Evolutionary conservation across 1,140 invertebrate species (phyloP).

Genomic region (Leptinotarsa texana): DNA sequence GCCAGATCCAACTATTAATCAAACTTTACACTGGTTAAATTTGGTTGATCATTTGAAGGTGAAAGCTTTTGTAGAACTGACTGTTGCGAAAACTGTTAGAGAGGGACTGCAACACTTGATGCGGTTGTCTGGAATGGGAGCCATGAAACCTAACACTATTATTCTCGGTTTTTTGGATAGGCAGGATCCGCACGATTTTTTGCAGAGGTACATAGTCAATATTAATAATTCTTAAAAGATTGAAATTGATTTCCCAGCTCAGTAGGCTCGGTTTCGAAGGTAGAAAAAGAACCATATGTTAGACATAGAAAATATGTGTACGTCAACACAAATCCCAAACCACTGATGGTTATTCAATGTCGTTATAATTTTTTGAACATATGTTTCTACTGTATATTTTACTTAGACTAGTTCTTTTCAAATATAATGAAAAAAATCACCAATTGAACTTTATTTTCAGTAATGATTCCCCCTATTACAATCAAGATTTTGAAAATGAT

Average conservation of each 20-base stretch:
- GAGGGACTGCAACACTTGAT: constrained; percentile 92
- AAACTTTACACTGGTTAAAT: constrained; percentile 85
- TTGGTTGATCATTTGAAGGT: constrained; percentile 61
- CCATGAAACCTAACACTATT: constrained; percentile 99
- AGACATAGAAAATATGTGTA: too few species aligned
- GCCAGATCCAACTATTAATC: constrained; percentile 73
- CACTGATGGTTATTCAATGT: too few species aligned
- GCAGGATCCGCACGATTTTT: constrained; percentile 74
- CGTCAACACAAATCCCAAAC: too few species aligned
- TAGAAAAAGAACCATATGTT: too few species aligned
- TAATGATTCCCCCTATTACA: constrained; percentile 58
- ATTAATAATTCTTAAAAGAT: too few species aligned
- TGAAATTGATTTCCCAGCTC: too few species aligned
- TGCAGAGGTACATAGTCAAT: constrained; percentile 58
- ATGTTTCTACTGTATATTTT: too few species aligned
- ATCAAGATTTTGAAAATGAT: constrained; percentile 46
- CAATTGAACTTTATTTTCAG: constrained; percentile 29
- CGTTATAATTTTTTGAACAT: too few species aligned
- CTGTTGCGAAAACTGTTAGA: constrained; percentile 80
- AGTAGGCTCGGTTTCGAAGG: too few species aligned
- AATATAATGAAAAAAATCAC: not conserved
- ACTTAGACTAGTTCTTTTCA: not conserved
- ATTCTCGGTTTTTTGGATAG: constrained; percentile 87
- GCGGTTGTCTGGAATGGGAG: constrained; percentile 90
- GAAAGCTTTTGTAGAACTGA: constrained; percentile 97